Base-by-base conservation (phyloP, 1,140 invertebrate species). In the Trichonephila clavata region DNA sequence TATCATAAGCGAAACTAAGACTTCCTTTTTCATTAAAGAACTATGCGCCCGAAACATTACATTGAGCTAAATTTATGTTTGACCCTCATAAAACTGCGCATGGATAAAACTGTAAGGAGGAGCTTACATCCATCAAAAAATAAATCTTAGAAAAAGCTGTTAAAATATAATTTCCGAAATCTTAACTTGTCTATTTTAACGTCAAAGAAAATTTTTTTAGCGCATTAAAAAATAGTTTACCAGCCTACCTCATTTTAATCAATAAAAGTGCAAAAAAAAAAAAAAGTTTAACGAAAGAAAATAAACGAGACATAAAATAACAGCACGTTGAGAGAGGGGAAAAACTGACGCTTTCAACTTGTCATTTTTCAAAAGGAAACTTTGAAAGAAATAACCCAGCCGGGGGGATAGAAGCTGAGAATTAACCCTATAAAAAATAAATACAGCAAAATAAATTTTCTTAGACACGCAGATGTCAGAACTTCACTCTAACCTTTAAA, bases 301-400 rank as follows among this genome's bases (percentile, higher is more conserved):
- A 77, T 77, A 77, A 77, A 32, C 68, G 27, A 77, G 68, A 77
- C 68, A 77, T 77, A 77, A 77, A 77, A 77, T 77, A 77, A 77
- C 68, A 77, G 24, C 68, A 50, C 81, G 81, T 84, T 84, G 81
- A 84, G 50, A 84, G 57, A 84, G 57, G 68, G 27, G 39, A n/a
- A 84, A 84, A 84, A 84, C 81, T 50, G 81, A 84, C 57, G 43
- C 81, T 84, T 50, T 84, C 81, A 84, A 84, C 81, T 84, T 84
- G 81, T 84, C 81, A 84, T 84, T 59, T 84, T 59, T 84, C 57
- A 84, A 84, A 84, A 84, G 43, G 24, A 84, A 59, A 24, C 20
- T 77, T 77, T 39, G 32, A 77, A 77, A 39, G 32, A 77, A 77
- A 39, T 39, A 39, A 5, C 68, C 68, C 32, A 20, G 32, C 16